A percentile compares a stretch with the other conserved stretches of the same genome.
These are phyloP conservation scores for Meriones unguiculatus DNA, from an alignment of 2,113 vertebrate genomes.

Conservation along the genomic window DNA sequence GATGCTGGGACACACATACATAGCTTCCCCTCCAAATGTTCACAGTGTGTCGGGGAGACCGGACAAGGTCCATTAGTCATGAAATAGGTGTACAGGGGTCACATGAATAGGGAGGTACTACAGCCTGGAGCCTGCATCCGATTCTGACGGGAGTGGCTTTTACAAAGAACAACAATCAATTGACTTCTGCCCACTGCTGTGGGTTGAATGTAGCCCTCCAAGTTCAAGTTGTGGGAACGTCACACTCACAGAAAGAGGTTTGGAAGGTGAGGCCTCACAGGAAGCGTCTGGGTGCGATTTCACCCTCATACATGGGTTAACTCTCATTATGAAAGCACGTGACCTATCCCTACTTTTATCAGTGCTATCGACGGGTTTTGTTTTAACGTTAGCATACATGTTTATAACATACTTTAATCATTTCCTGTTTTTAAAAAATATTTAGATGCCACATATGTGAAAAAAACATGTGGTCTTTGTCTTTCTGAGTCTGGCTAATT, in stretches of 20 bases:
- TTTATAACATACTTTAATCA: neutral
- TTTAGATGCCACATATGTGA: neutral
- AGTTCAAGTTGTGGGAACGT: neutral
- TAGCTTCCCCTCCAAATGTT: neutral
- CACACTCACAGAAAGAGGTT: neutral
- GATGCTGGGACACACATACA: neutral
- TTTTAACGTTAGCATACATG: neutral
- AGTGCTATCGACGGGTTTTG: neutral
- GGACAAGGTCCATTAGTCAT: neutral
- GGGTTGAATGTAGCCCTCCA: neutral
- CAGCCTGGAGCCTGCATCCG: accelerated
- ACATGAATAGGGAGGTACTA: neutral
- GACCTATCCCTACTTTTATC: neutral
- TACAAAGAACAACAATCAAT: neutral
- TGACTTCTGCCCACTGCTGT: neutral
- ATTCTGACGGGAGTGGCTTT: neutral
- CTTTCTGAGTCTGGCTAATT: neutral
- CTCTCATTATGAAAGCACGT: neutral
- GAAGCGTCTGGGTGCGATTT: neutral
- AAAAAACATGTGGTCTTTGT: neutral
- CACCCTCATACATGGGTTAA: neutral
- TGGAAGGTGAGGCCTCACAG: neutral
- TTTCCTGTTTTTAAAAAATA: neutral
- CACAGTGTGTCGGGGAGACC: neutral
- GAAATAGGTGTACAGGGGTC: accelerated